These are phyloP conservation scores for Corapipo altera DNA, from an alignment of 2,113 vertebrate genomes.

Conservation along the genomic window DNA sequence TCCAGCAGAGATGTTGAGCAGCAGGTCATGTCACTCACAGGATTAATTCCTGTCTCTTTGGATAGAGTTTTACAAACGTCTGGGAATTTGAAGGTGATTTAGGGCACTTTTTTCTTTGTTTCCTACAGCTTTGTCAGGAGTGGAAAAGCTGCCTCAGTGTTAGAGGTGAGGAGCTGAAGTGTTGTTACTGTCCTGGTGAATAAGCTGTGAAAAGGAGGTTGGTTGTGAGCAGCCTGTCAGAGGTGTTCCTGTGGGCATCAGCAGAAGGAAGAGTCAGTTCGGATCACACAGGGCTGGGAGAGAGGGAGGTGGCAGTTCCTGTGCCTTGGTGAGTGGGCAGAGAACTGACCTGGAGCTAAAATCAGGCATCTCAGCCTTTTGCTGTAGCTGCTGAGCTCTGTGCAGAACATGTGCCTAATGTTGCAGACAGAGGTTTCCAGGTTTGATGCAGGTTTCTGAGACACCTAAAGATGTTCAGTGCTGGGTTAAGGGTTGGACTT, in stretches of 20 bases:
- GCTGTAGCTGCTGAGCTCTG: not conserved
- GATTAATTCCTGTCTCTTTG: not conserved
- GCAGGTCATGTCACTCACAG: not conserved
- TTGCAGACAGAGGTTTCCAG: not conserved
- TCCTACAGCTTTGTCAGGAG: not conserved
- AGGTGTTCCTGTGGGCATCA: not conserved
- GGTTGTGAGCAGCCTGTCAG: not conserved
- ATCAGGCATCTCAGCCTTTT: not conserved
- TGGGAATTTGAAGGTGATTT: not conserved
- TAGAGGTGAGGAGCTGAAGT: not conserved
- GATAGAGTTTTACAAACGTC: not conserved
- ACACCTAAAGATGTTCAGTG: not conserved
- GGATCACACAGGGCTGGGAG: not conserved
- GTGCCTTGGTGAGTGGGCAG: not conserved
- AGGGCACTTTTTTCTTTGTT: not conserved
- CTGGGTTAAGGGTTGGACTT: not conserved
- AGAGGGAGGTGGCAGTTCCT: not conserved
- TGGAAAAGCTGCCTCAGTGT: not conserved
- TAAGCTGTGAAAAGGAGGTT: not conserved
- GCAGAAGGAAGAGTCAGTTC: not conserved
- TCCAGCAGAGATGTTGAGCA: slow-evolving; percentile 3
- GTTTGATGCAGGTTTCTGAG: not conserved
- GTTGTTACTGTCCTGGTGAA: not conserved
- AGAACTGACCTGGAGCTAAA: not conserved
- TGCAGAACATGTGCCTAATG: accelerated